Percentiles rank a stretch among this genome's conserved stretches.
phyloP scores from a whole-genome alignment of 2,888 invertebrate genomes.

The Dolichopus griseipennis region DNA sequence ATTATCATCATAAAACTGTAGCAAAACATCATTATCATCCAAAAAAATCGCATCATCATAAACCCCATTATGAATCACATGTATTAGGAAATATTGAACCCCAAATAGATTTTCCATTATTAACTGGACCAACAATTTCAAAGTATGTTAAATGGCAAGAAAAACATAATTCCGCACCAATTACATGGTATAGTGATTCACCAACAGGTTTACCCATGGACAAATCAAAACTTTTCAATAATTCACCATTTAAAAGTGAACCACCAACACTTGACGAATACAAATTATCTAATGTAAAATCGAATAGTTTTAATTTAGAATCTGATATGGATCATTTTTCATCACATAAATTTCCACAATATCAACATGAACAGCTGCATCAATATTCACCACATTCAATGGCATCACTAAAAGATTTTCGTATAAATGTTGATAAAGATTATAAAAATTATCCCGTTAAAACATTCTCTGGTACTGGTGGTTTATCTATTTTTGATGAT shows the following conservation, averaged over 20 bases:
- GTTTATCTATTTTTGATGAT: not conserved
- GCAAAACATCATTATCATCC: slow-evolving; percentile 7
- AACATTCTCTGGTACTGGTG: not conserved
- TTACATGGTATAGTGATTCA: not conserved
- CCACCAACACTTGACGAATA: not conserved
- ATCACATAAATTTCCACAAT: too few species aligned
- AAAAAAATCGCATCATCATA: not conserved
- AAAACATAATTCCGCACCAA: not conserved
- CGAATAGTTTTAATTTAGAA: not conserved
- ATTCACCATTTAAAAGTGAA: not conserved
- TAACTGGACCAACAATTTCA: not conserved
- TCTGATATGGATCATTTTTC: not conserved
- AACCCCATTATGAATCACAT: not conserved
- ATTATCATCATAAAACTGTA: not conserved
- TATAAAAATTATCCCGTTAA: not conserved
- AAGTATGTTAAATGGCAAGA: not conserved
- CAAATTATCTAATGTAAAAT: not conserved
- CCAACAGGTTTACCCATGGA: not conserved
- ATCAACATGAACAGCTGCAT: not conserved
- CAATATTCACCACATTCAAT: too few species aligned
- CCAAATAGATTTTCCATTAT: not conserved
- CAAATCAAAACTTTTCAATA: not conserved
- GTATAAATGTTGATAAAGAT: not conserved
- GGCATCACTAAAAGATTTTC: not conserved
- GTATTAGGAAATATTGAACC: not conserved